Base-by-base conservation (phyloP, 2,888 invertebrate genomes). In the Drosophila basisetae region DNA sequence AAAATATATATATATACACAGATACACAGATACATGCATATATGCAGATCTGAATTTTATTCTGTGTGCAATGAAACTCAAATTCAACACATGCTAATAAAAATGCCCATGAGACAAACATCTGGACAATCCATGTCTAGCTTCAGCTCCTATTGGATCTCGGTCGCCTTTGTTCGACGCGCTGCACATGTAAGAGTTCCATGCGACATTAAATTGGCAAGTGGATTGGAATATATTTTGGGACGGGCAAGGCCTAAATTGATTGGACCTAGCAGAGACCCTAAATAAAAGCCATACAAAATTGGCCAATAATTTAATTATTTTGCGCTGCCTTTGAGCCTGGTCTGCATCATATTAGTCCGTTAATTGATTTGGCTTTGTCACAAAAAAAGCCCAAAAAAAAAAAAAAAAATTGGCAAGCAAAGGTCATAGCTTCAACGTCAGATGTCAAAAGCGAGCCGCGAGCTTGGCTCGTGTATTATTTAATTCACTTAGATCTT, bases 271-370 rank as follows among this genome's bases (percentile, higher is more conserved):
- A 18, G 53, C 41, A 25, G 18, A 11, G 13, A 47, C 10, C 5
- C 18, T 10, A 49, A 53, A 70, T 55, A 37, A 73, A 75, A 81
- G 65, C 69, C 77, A 70, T 78, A 73, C 28, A 72, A 73, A 76
- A 55, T 68, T 68, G n/a, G 59, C 43, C 55, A 61, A 64, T 84
- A 82, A 83, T 69, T 30, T 41, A 80, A 76, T 84, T 84, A 83
- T 73, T 68, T 60, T 56, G 53, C n/a, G 41, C 49, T 67, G 73
- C 28, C 66, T 69, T 73, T 64, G 55, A 60, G 67, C 43, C 58
- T 47, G 31, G 33, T 16, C 30, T 35, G 63, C 43, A 58, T 49
- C 41, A 25, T 54, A 50, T 60, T 61, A 50, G 30, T 33, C 30
- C 61, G 72, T 39, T 76, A 77, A 77, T 77, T 73, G 66, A 73